These are phyloP conservation scores for Pocillopora grandis DNA, from an alignment of 92 coral and sea anemone species.

Conservation along the genomic window DNA sequence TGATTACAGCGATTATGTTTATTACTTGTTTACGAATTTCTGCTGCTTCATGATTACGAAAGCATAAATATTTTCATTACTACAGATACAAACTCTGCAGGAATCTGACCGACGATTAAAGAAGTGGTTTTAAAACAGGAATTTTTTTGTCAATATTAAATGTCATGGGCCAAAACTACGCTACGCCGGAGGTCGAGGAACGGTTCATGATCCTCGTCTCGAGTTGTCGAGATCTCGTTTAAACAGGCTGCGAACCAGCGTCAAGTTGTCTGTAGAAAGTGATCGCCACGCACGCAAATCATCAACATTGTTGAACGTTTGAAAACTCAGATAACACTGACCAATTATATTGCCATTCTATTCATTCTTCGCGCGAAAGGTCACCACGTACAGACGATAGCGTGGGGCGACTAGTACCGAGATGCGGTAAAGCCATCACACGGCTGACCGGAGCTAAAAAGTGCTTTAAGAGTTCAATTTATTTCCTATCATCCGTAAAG, in stretches of 20 bases:
- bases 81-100: constrained; percentile 48
- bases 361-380: constrained; percentile 69
- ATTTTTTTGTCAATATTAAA: neutral
- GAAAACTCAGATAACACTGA: constrained; percentile 72
- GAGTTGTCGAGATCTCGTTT: constrained; percentile 78
- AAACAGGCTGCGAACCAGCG: constrained; percentile 90
- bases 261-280: constrained; percentile 71
- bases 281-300: constrained; percentile 71
- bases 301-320: constrained; percentile 57
- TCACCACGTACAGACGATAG: constrained; percentile 32
- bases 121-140: constrained; percentile 19
- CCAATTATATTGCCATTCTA: constrained; percentile 76
- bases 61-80: constrained; percentile 84
- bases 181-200: constrained; percentile 43
- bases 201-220: constrained; percentile 16
- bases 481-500: constrained; percentile 55
- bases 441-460: constrained; percentile 22
- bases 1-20: constrained; percentile 84
- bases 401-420: constrained; percentile 6
- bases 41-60: constrained; percentile 66
- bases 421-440: constrained; percentile 6
- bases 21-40: constrained; percentile 93
- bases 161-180: neutral
- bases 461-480: constrained; percentile 41
- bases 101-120: constrained; percentile 40